Base-by-base conservation (phyloP, 2,797 vertebrate genomes). In the Lateolabrax maculatus region DNA sequence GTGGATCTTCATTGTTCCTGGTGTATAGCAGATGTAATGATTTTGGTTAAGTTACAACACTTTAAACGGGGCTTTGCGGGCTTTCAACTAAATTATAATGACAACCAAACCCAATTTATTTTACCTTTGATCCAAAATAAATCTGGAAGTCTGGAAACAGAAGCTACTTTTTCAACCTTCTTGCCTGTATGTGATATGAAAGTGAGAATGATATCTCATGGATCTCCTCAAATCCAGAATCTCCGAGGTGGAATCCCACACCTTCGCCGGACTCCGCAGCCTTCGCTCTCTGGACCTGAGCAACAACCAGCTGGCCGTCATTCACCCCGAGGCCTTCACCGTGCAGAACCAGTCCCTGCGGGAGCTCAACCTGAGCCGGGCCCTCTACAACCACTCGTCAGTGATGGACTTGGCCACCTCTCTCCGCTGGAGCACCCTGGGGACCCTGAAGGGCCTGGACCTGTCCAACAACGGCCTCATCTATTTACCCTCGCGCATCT, bases 281-380 rank as follows among this genome's bases (percentile, higher is more conserved):
- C 95, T 96, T 2, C 94, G 94, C 63, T 92, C 90, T 19, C 89
- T 96, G 90, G 95, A 96, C 68, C 56, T 96, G 85, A 96, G 96
- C 81, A 93, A 88, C 90, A 96, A 96, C 90, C 94, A 93, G 79
- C 90, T 96, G 90, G 82, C 91, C 0, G 37, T 93, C 60, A 93
- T 96, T 56, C 94, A 95, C 81, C 94, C 95, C 0, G 93, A 96
- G 65, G 95, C 95, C 6, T 96, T 96, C 83, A 82, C 65, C 0
- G 78, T 93, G 25, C 84, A 76, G 39, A 93, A 87, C 82, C 92
- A 89, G 85, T 87, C 93, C 6, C 91, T 96, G 73, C 88, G 81
- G 19, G 95, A 95, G 77, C 93, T 96, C 73, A 96, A 96, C 90
- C 95, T 96, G 63, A 96, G 95, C 86, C 87, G 91, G 5, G 93